A percentile compares a stretch with the other conserved stretches of the same genome.
These are phyloP conservation scores for Graphium colonna DNA, from an alignment of 2,888 invertebrate species.

Conservation along the genomic window DNA sequence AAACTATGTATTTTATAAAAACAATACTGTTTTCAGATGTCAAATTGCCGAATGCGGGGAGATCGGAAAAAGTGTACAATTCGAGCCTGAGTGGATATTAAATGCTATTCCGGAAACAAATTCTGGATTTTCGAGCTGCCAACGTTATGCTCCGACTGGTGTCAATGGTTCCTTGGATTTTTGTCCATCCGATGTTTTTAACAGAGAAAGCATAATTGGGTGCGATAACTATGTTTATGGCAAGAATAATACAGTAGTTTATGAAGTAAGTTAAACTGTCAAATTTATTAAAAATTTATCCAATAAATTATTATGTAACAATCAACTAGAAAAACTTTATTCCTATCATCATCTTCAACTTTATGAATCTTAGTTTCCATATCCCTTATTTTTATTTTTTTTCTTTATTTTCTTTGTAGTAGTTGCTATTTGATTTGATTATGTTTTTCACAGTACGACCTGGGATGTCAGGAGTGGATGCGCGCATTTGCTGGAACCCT, in stretches of 20 bases:
- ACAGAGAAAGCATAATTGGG: constrained; percentile 20
- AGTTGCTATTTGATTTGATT: no score
- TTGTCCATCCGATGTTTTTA: constrained; percentile 51
- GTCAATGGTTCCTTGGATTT: constrained; percentile 31
- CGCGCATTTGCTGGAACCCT: constrained; percentile 82
- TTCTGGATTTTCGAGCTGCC: constrained; percentile 53
- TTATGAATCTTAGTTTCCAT: no score
- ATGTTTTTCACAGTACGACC: neutral
- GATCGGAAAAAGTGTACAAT: constrained; percentile 29
- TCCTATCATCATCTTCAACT: neutral
- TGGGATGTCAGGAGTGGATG: constrained; percentile 81
- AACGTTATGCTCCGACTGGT: constrained; percentile 38
- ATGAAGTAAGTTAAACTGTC: constrained; percentile 43
- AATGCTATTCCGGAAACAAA: constrained; percentile 49
- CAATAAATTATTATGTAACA: no score
- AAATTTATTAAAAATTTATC: no score
- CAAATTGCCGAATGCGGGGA: constrained; percentile 61
- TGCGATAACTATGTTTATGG: constrained; percentile 37
- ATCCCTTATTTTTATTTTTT: no score
- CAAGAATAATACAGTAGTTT: constrained; percentile 37
- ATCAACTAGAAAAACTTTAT: neutral
- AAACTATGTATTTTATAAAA: no score
- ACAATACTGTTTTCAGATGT: no score
- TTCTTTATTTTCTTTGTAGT: no score
- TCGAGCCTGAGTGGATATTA: constrained; percentile 49